Percentiles rank a stretch among this genome's conserved stretches.
Conservation (phyloP, 1,140 invertebrate genomes). For the Aphaenogaster ashmeadi region DNA sequence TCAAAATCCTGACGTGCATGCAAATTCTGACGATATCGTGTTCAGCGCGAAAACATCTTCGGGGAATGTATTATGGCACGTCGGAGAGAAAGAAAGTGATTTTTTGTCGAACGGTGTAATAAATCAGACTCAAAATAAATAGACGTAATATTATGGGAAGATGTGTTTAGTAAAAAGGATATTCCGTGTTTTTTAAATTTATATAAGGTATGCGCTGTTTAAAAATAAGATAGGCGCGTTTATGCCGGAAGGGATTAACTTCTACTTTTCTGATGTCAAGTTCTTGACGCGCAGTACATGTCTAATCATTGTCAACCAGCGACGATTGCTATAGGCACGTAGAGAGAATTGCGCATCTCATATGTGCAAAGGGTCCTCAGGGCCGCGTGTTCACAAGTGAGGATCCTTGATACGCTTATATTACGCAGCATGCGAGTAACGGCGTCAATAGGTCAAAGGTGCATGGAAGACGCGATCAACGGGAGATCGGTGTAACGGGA, state of each 20-base stretch:
- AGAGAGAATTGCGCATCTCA: slow-evolving; percentile 3
- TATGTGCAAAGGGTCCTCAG: slow-evolving; percentile 8
- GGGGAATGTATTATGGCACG: too few species aligned
- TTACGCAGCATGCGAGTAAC: slow-evolving; percentile 14
- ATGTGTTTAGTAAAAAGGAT: background rate
- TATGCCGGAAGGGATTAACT: background rate
- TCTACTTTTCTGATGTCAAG: background rate
- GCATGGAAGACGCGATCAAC: slow-evolving; percentile 39
- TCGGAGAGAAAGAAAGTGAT: too few species aligned
- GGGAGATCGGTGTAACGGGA: slow-evolving; percentile 2
- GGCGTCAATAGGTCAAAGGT: slow-evolving; percentile 50
- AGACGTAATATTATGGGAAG: background rate
- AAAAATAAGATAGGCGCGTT: background rate
- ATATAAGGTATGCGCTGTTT: background rate
- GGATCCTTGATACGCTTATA: slow-evolving; percentile 50
- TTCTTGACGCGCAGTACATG: background rate
- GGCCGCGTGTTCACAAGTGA: slow-evolving; percentile 21
- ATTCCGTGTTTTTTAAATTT: background rate
- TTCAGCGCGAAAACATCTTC: too few species aligned
- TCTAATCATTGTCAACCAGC: background rate
- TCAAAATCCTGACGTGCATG: too few species aligned
- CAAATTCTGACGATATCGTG: too few species aligned
- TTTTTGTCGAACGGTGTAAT: too few species aligned
- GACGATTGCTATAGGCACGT: background rate
- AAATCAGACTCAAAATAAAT: background rate